A percentile compares a stretch with the other conserved stretches of the same genome.
phyloP scores from a whole-genome alignment of 2,113 vertebrate species.

The Pithys albifrons region DNA sequence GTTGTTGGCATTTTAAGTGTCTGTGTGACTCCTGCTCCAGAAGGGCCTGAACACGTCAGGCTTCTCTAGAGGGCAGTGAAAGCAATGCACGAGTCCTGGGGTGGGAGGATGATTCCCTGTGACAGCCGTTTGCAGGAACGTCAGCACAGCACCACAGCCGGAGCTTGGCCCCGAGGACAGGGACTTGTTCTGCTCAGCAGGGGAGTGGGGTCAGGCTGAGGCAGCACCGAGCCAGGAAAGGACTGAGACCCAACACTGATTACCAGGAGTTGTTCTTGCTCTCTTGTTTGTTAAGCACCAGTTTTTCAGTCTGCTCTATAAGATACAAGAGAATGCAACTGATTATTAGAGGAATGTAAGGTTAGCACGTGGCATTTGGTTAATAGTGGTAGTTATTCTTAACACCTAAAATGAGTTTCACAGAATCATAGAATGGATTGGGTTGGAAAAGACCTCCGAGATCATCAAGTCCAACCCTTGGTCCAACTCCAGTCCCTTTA shows the following conservation, averaged over 20 bases:
- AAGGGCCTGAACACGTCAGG: neutral
- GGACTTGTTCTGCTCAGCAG: neutral
- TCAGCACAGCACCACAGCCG: neutral
- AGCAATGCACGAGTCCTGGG: neutral
- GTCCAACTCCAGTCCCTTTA: too few relatives aligned
- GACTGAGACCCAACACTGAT: accelerated
- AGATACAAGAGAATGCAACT: neutral
- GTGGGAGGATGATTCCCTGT: neutral
- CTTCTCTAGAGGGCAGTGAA: neutral
- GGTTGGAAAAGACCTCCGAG: too few relatives aligned
- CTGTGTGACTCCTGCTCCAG: neutral
- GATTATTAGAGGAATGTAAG: neutral
- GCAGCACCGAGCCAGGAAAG: accelerated
- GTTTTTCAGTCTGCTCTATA: neutral
- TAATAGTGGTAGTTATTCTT: neutral
- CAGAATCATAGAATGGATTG: too few relatives aligned
- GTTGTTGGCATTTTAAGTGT: neutral
- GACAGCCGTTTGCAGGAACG: neutral
- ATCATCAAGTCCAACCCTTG: too few relatives aligned
- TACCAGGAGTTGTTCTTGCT: neutral
- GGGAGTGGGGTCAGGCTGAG: neutral
- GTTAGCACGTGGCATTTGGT: neutral
- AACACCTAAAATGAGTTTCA: neutral
- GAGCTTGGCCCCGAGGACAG: neutral
- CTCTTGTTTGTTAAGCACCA: neutral